These are phyloP conservation scores for Laticauda colubrina DNA, from an alignment of 2,113 vertebrate species.

Conservation along the genomic window DNA sequence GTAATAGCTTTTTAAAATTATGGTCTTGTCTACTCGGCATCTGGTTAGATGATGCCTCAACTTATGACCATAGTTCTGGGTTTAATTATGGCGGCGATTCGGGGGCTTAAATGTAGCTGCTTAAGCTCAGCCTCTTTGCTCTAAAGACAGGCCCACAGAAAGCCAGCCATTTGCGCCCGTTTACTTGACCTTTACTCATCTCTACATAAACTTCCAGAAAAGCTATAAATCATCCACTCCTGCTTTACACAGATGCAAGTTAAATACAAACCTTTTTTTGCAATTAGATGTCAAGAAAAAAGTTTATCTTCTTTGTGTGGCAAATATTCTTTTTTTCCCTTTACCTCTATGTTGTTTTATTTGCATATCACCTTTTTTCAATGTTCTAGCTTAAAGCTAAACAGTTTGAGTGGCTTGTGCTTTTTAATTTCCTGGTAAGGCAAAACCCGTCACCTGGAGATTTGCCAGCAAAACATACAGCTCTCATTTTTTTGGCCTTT, in stretches of 20 bases:
- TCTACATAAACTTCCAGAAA: slow-evolving; percentile 42
- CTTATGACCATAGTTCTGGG: neutral
- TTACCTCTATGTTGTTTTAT: slow-evolving; percentile 38
- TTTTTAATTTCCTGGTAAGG: slow-evolving; percentile 65
- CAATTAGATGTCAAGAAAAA: slow-evolving; percentile 23
- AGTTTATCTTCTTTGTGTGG: slow-evolving; percentile 30
- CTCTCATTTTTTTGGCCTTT: slow-evolving; percentile 20
- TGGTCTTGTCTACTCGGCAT: neutral
- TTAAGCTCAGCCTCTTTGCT: slow-evolving; percentile 16
- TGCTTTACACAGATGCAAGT: slow-evolving; percentile 38
- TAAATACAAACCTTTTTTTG: slow-evolving; percentile 29
- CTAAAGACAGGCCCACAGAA: neutral
- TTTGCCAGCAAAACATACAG: slow-evolving; percentile 44
- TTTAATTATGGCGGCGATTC: neutral
- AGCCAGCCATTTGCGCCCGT: slow-evolving; percentile 37
- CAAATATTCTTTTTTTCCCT: slow-evolving; percentile 23
- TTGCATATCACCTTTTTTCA: slow-evolving; percentile 50
- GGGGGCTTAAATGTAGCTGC: neutral
- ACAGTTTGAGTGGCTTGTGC: slow-evolving; percentile 66
- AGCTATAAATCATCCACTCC: slow-evolving; percentile 6
- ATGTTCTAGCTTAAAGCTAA: slow-evolving; percentile 61
- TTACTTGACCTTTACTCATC: slow-evolving; percentile 61
- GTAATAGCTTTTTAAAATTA: neutral
- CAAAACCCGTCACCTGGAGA: slow-evolving; percentile 50
- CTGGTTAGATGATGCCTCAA: neutral